Evolutionary conservation across 2,113 vertebrate genomes (phyloP), one percentile per base, ranked within the genome.

Genomic region (Heterocephalus glaber): DNA sequence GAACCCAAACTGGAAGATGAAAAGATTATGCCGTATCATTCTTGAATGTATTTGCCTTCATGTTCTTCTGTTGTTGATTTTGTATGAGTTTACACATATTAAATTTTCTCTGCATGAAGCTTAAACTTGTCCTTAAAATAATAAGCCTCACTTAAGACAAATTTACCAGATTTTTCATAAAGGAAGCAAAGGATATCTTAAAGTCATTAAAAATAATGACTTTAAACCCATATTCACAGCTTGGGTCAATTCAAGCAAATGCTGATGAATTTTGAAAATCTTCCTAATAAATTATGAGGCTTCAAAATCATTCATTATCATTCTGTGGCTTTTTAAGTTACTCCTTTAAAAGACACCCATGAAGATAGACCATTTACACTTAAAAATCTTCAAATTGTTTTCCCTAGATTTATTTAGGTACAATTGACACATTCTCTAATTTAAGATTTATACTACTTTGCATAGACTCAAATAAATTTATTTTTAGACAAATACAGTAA

Each of bases 41-140:
- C 20, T 22, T 12, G 86, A 86, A 94, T 92, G 58, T 72, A 41
- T 95, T 85, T 87, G 63, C 63, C 38, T 93, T 95, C 41, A 12
- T 77, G 76, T 89, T 84, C 86, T 89, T 17, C 60, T 90, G 33
- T 30, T 41, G 35, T 54, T 76, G 86, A 86, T 28, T 83, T 94
- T 89, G 72, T 70, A 16, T 65, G 33, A 65, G 86, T 94, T 96
- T 89, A 77, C 1, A 38, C 56, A 89, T 74, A 87, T 44, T 86
- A 63, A n/a, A 84, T 95, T 96, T 95, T 95, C 95, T 96, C 41
- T 7, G 63, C 92, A 60, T 81, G 89, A 96, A 86, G 76, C 88
- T 95, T 94, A 95, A 95, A 76, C 35, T 72, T 94, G 41, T 56
- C 41, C 61, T 94, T 85, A 92, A 96, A 84, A 84, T 96, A 87